Percentiles rank a stretch among this genome's conserved stretches.
phyloP scores from a whole-genome alignment of 2,888 invertebrate species.

The Tillus elongatus region DNA sequence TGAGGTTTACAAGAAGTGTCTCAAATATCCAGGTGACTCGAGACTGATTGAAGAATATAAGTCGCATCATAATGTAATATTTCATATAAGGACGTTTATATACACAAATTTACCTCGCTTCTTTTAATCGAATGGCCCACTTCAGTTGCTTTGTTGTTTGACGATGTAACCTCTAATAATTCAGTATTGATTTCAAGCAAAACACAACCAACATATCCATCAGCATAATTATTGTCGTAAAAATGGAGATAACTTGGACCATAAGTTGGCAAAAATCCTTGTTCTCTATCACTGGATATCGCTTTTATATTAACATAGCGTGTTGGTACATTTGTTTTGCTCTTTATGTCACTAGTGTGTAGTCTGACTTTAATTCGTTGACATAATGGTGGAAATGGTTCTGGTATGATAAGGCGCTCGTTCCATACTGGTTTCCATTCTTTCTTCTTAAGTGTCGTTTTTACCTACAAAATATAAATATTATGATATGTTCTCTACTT shows the following conservation, averaged over 20 bases:
- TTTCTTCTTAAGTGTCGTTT: constrained; percentile 55
- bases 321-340: constrained; percentile 43
- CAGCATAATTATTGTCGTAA: constrained; percentile 54
- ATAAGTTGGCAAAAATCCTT: constrained; percentile 69
- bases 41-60: too few relatives aligned
- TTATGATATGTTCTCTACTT: too few relatives aligned
- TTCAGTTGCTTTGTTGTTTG: too few relatives aligned
- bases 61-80: too few relatives aligned
- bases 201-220: constrained; percentile 61
- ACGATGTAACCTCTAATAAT: too few relatives aligned
- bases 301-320: constrained; percentile 49
- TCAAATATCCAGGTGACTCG: too few relatives aligned
- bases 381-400: constrained; percentile 73
- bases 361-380: constrained; percentile 63
- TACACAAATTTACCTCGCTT: too few relatives aligned
- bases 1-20: too few relatives aligned
- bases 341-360: constrained; percentile 35
- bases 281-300: constrained; percentile 51
- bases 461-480: constrained; percentile 39
- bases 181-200: constrained; percentile 64
- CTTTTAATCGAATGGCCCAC: too few relatives aligned
- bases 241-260: constrained; percentile 75
- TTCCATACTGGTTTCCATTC: constrained; percentile 61
- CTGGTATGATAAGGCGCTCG: constrained; percentile 66
- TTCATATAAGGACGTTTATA: too few relatives aligned